Evolutionary conservation across 2,113 vertebrate genomes (phyloP), one percentile per base, ranked within the genome.

Genomic region (Epinephelus cyanopodus): DNA sequence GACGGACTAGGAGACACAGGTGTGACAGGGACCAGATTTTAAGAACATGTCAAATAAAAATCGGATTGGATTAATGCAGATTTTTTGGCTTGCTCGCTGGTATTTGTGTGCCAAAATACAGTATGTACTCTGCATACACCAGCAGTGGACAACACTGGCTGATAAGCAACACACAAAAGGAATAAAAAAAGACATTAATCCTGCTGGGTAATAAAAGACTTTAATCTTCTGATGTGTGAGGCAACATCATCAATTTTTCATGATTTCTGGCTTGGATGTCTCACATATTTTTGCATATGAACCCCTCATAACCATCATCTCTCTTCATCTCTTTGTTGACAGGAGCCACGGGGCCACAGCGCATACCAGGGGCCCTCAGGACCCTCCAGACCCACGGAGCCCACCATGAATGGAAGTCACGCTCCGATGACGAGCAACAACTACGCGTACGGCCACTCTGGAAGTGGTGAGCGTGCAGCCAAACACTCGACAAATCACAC

Each of bases 211-310:
- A 79, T 82, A 64, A 82, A 56, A 81, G 47, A 61, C 84, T 82
- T 60, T 60, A 76, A 81, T 79, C 86, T 63, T 71, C n/a, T 70
- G 45, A 78, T 70, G 29, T 57, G 3, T 54, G 52, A 65, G 33
- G 74, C 60, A 58, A 66, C 84, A 68, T 42, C 75, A 91, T 88
- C 9, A 56, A 81, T 79, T 65, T 91, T 88, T 83, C 15, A 90
- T 63, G 53, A 21, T 47, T 81, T 62, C n/a, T 33, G 27, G 75
- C 60, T 80, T 29, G 18, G 1, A 58, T 27, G 39, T 14, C 19
- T 25, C 17, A 9, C 70, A 47, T 57, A 62, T 76, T 53, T 54
- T 58, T 64, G 66, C 62, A 75, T 25, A 47, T 39, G 47, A 66
- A 6, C 29, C 33, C 1, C 63, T 48, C 47, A 72, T 75, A 17